Percentiles rank a stretch among this genome's conserved stretches.
Conservation (phyloP, 2,113 vertebrate genomes). For the Tragelaphus scriptus region DNA sequence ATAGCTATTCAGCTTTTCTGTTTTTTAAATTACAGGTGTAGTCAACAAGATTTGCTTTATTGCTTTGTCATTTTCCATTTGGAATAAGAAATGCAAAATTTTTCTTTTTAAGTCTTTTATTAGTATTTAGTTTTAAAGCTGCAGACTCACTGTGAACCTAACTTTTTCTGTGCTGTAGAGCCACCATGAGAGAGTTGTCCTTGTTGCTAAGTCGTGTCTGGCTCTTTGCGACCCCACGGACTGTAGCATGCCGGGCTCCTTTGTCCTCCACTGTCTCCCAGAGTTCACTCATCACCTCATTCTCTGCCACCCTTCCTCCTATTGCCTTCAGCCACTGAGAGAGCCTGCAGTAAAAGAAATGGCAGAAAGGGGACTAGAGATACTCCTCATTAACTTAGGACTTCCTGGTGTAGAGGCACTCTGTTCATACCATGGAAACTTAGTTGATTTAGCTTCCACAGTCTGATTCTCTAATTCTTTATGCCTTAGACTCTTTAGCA, state of each 20-base stretch:
- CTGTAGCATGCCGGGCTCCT: neutral
- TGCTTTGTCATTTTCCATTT: neutral
- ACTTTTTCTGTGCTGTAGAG: neutral
- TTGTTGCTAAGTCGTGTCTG: neutral
- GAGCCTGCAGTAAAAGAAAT: neutral
- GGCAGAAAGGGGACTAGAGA: neutral
- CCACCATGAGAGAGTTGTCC: neutral
- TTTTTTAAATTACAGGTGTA: neutral
- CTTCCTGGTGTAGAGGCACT: neutral
- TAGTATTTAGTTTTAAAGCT: conserved; percentile 7
- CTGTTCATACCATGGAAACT: neutral
- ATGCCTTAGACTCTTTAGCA: neutral
- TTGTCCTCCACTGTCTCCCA: neutral
- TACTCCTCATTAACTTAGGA: neutral
- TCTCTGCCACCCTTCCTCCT: neutral
- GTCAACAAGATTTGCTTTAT: neutral
- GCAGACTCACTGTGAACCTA: neutral
- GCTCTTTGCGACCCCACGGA: neutral
- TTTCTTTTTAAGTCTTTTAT: neutral
- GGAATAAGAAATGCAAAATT: neutral
- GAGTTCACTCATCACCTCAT: neutral
- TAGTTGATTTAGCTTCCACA: neutral
- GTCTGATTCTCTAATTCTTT: neutral
- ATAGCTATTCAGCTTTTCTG: neutral
- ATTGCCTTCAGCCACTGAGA: neutral